Percentiles rank a stretch among this genome's conserved stretches.
phyloP scores from a whole-genome alignment of 2,113 vertebrate species.

The Misgurnus mizolepis region DNA sequence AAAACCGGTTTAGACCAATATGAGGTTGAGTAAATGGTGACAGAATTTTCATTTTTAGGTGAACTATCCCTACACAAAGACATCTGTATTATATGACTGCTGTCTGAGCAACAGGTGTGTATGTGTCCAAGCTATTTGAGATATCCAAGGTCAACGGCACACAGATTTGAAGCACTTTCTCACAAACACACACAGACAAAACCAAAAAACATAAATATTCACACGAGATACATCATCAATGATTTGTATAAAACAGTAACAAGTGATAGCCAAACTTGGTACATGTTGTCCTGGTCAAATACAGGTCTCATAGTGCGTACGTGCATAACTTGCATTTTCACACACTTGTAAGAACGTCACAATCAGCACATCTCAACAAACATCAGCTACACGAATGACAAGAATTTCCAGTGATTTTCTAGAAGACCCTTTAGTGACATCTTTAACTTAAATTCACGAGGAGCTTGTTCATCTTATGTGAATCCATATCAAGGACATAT shows the following conservation, averaged over 20 bases:
- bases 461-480: too few species aligned
- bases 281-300: not conserved
- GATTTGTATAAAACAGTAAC: conserved; percentile 23
- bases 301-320: not conserved
- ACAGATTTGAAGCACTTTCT: conserved; percentile 11
- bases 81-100: not conserved
- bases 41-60: too few species aligned
- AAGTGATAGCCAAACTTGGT: too few species aligned
- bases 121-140: not conserved
- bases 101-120: conserved; percentile 11
- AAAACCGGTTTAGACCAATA: too few species aligned
- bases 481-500: too few species aligned
- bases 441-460: too few species aligned
- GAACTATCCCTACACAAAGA: not conserved
- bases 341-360: not conserved
- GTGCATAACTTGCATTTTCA: not conserved
- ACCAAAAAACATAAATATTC: conserved; percentile 6
- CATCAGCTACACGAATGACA: not conserved
- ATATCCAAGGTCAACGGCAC: conserved; percentile 23
- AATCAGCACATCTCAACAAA: not conserved
- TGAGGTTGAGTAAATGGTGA: too few species aligned
- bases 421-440: not conserved
- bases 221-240: conserved; percentile 14
- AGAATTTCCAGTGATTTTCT: not conserved
- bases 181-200: not conserved